A percentile compares a stretch with the other conserved stretches of the same genome.
These are phyloP conservation scores for Hystrix cristata DNA, from an alignment of 2,113 vertebrate species.

Conservation along the genomic window DNA sequence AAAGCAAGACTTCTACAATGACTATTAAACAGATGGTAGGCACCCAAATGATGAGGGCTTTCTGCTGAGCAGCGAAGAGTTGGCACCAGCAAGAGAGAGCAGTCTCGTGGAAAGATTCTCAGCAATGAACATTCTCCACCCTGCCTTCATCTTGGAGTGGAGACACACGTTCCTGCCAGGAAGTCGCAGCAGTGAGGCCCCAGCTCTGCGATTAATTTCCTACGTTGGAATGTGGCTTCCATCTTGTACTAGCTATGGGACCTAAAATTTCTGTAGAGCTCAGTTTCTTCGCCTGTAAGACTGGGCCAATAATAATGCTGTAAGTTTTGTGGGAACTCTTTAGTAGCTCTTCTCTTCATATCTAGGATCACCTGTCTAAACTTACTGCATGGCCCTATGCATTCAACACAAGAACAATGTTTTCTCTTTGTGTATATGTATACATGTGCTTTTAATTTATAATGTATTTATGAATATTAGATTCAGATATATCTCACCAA, in stretches of 20 bases:
- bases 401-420: not conserved
- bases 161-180: conserved; percentile 24
- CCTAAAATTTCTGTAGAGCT: conserved; percentile 17
- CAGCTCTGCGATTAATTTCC: not conserved
- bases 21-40: conserved; percentile 77
- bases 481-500: not conserved
- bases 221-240: not conserved
- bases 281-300: conserved; percentile 40
- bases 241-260: not conserved
- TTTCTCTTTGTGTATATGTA: not conserved
- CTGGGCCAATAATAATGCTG: not conserved
- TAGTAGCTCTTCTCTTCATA: not conserved
- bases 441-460: not conserved
- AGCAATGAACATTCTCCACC: not conserved
- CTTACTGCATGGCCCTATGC: not conserved
- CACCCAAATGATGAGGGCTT: conserved; percentile 65
- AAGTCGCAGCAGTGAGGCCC: not conserved
- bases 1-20: conserved; percentile 46
- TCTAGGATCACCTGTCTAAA: conserved; percentile 10
- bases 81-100: conserved; percentile 47
- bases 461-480: conserved; percentile 1
- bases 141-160: conserved; percentile 18
- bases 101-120: conserved; percentile 27
- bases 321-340: not conserved
- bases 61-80: conserved; percentile 54